phyloP scores from a whole-genome alignment of 1,140 invertebrate species.

The Dendrolimus punctatus region DNA sequence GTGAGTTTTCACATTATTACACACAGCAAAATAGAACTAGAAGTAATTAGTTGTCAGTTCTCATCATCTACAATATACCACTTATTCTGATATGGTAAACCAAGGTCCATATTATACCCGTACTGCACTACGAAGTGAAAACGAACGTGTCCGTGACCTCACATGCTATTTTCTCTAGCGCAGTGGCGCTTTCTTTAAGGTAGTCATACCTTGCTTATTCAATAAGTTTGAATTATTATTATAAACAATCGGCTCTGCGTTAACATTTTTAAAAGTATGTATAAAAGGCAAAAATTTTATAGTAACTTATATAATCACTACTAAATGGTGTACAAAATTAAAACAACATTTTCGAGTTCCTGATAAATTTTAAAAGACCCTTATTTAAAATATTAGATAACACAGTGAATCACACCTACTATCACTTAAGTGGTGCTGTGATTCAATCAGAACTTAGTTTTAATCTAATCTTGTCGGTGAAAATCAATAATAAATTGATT shows the following conservation, averaged over 20 bases:
- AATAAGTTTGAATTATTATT: too few species aligned
- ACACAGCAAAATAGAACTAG: conserved; percentile 1
- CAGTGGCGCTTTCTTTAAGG: conserved; percentile 4
- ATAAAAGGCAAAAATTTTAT: too few species aligned
- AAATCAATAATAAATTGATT: conserved; percentile 5
- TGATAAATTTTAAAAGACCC: too few species aligned
- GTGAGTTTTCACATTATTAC: too few species aligned
- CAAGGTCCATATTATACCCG: conserved; percentile 9
- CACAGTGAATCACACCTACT: background rate
- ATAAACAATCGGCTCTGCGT: too few species aligned
- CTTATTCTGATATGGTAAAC: background rate
- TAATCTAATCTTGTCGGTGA: conserved; percentile 20
- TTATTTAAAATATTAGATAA: too few species aligned
- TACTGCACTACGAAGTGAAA: conserved; percentile 22
- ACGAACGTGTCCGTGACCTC: conserved; percentile 23
- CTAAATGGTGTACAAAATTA: too few species aligned
- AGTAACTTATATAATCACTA: too few species aligned
- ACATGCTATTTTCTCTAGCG: conserved; percentile 11
- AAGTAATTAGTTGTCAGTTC: conserved; percentile 11
- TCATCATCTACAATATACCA: background rate
- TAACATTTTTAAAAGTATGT: too few species aligned
- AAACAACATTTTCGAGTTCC: too few species aligned
- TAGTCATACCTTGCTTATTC: background rate
- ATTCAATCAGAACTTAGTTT: conserved; percentile 20
- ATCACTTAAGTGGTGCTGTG: conserved; percentile 16